Base-by-base conservation (phyloP, 2,797 vertebrate genomes). In the Brachyrhaphis roseni region DNA sequence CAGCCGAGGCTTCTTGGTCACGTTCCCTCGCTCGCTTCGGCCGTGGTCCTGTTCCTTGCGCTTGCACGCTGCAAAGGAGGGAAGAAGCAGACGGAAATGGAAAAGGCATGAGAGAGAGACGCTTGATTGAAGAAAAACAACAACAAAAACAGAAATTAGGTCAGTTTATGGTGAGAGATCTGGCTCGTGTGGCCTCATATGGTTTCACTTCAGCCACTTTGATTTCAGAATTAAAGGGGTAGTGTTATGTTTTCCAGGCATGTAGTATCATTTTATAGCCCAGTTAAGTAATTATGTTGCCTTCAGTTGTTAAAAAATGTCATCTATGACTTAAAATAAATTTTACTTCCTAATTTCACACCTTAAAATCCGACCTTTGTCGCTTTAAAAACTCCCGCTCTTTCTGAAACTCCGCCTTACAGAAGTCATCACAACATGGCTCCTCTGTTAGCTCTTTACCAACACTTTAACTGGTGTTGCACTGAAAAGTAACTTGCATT, bases 1-100 rank as follows among this genome's bases (percentile, higher is more conserved):
- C 93, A 99, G 86, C 89, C 98, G 96, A 77, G 98, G 98, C 93
- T 99, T 99, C 92, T 99, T 99, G 91, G 97, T 96, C 78, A 96
- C 94, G 64, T 95, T 97, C 82, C 97, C 97, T 90, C 97, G 95
- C 4, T 99, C 98, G 47, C 96, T 97, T 83, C 97, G 96, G 47
- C 93, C 96, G 0, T 98, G 98, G 66, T 99, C 98, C 92, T 98
- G 98, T 87, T 99, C 98, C 95, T 99, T 99, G 84, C 98, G 96
- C 93, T 99, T 99, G 92, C 98, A 99, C 0, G 98, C 98, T 99
- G 96, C 73, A 8, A 72, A 80, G 55, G 74, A 78, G 53, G 64
- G 2, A 43, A 70, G 34, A 83, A 55, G 10, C 47, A 80, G 34
- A 83, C 8, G 84, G 28, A 72, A 1, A 71, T 3, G 75, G 70